Percentiles rank a stretch among this genome's conserved stretches.
phyloP scores from a whole-genome alignment of 1,140 invertebrate genomes.

The Hypsibius dujardini region DNA sequence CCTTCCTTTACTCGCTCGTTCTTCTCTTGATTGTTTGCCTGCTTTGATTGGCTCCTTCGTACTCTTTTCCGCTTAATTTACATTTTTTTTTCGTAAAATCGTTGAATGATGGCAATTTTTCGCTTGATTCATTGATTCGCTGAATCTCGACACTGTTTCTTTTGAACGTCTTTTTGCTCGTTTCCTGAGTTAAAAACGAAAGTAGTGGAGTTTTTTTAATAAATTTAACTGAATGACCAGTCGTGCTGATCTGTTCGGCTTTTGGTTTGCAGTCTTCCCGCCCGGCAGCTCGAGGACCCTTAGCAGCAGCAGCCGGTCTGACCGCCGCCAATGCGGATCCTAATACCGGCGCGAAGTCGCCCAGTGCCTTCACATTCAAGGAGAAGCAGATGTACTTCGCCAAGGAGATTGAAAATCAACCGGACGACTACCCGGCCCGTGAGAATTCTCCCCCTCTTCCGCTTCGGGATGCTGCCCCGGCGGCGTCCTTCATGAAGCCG shows the following conservation, averaged over 20 bases:
- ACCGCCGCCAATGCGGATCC: neutral
- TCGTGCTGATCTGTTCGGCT: no score
- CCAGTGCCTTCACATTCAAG: constrained; percentile 18
- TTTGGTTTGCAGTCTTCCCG: neutral
- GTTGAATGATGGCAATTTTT: no score
- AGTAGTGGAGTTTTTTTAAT: no score
- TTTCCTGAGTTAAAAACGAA: no score
- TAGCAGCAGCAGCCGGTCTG: neutral
- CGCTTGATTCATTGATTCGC: no score
- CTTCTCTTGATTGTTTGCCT: neutral
- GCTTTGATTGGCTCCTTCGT: no score
- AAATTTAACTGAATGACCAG: no score
- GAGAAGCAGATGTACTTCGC: constrained; percentile 16
- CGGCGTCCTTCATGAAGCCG: neutral
- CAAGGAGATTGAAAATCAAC: neutral
- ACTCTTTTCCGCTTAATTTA: no score
- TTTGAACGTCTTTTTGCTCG: no score
- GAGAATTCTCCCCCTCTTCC: neutral
- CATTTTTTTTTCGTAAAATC: no score
- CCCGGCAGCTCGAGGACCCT: neutral
- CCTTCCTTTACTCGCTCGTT: neutral
- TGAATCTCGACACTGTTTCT: no score
- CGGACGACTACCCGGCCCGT: neutral
- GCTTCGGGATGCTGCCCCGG: neutral
- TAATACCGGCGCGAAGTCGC: neutral